Conservation (phyloP, 2,888 invertebrate genomes). For the Oscheius myriophilus region DNA sequence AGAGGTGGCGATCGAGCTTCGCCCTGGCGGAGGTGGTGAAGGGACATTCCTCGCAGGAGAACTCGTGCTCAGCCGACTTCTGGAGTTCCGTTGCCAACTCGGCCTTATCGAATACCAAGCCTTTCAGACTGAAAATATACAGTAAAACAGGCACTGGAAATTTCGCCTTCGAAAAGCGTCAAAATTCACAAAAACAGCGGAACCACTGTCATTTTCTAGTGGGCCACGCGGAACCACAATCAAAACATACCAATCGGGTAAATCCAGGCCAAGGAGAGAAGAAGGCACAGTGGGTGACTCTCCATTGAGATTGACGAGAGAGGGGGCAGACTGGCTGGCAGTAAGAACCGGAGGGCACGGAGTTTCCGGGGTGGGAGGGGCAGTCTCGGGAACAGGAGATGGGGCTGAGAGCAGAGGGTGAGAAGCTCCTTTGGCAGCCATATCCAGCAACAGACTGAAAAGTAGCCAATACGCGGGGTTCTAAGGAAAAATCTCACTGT, state of each 20-base stretch:
- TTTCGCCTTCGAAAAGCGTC: too few relatives aligned
- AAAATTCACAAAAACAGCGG: too few relatives aligned
- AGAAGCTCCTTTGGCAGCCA: background rate
- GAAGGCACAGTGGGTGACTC: conserved; percentile 9
- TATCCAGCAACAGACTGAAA: too few relatives aligned
- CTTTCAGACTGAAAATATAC: conserved; percentile 3
- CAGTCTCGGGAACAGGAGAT: background rate
- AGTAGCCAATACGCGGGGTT: too few relatives aligned
- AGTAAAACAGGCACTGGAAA: too few relatives aligned
- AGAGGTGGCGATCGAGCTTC: conserved; percentile 24
- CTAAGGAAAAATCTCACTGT: too few relatives aligned
- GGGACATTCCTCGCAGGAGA: conserved; percentile 31
- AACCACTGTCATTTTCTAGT: too few relatives aligned
- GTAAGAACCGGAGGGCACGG: conserved; percentile 7
- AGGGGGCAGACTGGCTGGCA: conserved; percentile 12
- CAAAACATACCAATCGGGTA: conserved; percentile 12
- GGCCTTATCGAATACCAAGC: background rate
- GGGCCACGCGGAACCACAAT: too few relatives aligned
- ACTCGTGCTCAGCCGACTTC: conserved; percentile 4
- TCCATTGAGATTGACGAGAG: background rate
- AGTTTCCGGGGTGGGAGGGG: conserved; percentile 6
- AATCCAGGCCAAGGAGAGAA: conserved; percentile 5
- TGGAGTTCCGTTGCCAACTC: conserved; percentile 13
- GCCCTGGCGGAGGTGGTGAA: conserved; percentile 15
- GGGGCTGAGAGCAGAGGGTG: background rate